A percentile compares a stretch with the other conserved stretches of the same genome.
phyloP scores from a whole-genome alignment of 1,140 invertebrate species.

The Araneus ventricosus region DNA sequence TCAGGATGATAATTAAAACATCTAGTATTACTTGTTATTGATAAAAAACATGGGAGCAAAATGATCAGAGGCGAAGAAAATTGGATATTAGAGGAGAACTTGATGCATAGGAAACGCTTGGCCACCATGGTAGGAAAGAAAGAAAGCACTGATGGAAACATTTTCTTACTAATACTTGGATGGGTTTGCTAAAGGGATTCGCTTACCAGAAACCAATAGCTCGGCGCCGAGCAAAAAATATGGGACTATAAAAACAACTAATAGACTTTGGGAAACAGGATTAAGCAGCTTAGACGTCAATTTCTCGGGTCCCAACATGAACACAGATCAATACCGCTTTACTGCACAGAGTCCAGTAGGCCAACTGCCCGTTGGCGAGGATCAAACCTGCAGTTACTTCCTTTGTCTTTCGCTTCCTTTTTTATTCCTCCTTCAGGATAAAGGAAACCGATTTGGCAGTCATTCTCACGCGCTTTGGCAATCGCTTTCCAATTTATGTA shows the following conservation, averaged over 20 bases:
- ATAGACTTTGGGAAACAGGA: constrained; percentile 68
- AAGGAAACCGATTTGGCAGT: constrained; percentile 31
- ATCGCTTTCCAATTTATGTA: constrained; percentile 15
- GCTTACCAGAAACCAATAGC: constrained; percentile 65
- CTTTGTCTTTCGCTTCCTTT: neutral
- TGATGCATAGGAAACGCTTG: neutral
- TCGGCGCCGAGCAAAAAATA: constrained; percentile 50
- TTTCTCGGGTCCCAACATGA: constrained; percentile 59
- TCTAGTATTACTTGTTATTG: neutral
- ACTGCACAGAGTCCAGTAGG: constrained; percentile 35
- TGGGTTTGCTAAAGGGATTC: constrained; percentile 54
- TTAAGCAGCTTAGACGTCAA: constrained; percentile 69
- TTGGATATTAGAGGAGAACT: neutral
- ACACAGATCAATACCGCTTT: constrained; percentile 66
- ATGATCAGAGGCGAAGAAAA: neutral
- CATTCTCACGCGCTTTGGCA: constrained; percentile 32
- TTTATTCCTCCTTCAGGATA: constrained; percentile 2
- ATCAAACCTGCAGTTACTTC: constrained; percentile 52
- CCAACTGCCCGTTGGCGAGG: constrained; percentile 54
- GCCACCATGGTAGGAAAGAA: neutral
- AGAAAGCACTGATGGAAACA: constrained; percentile 56
- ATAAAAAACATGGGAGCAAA: neutral
- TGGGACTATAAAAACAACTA: constrained; percentile 68
- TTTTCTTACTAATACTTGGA: constrained; percentile 57
- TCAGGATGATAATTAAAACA: too few relatives aligned